Base-by-base conservation (phyloP, 2,113 vertebrate species). In the Triplophysa dalaica region DNA sequence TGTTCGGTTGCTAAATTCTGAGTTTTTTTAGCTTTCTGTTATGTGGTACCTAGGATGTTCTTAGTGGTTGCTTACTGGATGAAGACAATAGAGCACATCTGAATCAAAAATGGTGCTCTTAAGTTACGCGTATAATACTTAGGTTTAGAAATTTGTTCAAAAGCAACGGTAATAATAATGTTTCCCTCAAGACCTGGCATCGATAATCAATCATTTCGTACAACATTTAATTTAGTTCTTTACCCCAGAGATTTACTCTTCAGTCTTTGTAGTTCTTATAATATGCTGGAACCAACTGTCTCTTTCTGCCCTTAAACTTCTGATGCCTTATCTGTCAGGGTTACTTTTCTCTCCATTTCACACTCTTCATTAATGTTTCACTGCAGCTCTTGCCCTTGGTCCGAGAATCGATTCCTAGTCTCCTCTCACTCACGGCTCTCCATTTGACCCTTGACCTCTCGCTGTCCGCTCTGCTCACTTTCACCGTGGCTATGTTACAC, bases 401-500 rank as follows among this genome's bases (percentile, higher is more conserved):
- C 77, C 10, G 13, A 58, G 77, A 84, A 88, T 90, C 86, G 87
- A 89, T 90, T 87, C 83, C 67, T 79, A 60, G 66, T 82, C 79
- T 52, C 11, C 73, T 83, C 80, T 85, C 52, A 48, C 83, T 87
- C 79, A 78, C 89, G 65, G 70, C 79, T 67, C 78, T 76, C 76
- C 33, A 21, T 68, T 76, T 82, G 63, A 77, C 81, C 81, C 67
- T 11, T 79, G 73, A 69, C 80, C 83, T 81, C 67, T 74, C 72
- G 62, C 77, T 79, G 82, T 77, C n/a, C 24, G 61, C 74, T 64
- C 64, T 56, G 38, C 38, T 70, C 62, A 60, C 79, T 90, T 87
- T 91, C 88, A 85, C 86, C 84, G 83, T 77, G 79, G 75, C 84
- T 88, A 84, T 74, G 86, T 86, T 90, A 82, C 86, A 82, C 63